Conservation (phyloP, 2,797 vertebrate genomes). For the Schizopygopsis pylzovi region DNA sequence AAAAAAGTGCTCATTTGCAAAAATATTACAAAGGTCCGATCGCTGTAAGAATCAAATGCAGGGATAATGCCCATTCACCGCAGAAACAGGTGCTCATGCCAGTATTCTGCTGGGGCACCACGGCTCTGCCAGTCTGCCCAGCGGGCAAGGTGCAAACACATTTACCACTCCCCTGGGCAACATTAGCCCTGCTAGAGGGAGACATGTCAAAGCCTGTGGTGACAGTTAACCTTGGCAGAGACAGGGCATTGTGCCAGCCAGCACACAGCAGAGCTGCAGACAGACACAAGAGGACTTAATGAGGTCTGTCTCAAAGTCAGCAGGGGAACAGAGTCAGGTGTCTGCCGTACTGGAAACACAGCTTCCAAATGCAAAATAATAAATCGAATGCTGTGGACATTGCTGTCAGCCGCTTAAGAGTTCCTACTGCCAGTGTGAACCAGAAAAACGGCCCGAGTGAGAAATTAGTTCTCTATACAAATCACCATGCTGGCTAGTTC, state of each 20-base stretch:
- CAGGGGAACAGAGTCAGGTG: slow-evolving; percentile 58
- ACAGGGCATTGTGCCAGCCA: slow-evolving; percentile 58
- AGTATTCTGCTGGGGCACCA: slow-evolving; percentile 63
- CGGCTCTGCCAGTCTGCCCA: slow-evolving; percentile 63
- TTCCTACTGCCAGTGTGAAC: no score
- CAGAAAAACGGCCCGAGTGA: no score
- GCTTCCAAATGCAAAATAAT: not conserved
- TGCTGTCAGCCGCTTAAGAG: no score
- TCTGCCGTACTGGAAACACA: slow-evolving; percentile 2
- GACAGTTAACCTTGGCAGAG: slow-evolving; percentile 79
- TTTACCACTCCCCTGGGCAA: slow-evolving; percentile 79
- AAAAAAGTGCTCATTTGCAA: not conserved
- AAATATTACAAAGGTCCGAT: not conserved
- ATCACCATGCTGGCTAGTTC: no score
- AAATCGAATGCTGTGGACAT: not conserved
- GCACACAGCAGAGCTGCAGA: slow-evolving; percentile 59
- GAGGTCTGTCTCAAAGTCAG: slow-evolving; percentile 44
- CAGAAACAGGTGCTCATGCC: slow-evolving; percentile 75
- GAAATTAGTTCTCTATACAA: no score
- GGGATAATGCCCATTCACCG: slow-evolving; percentile 5
- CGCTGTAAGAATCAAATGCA: not conserved
- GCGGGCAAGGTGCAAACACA: slow-evolving; percentile 75
- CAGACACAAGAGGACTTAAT: slow-evolving; percentile 57
- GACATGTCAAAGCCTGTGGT: slow-evolving; percentile 71
- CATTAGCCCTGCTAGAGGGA: slow-evolving; percentile 62